Conservation (phyloP, 2,113 vertebrate genomes). For the Sorex fumeus region DNA sequence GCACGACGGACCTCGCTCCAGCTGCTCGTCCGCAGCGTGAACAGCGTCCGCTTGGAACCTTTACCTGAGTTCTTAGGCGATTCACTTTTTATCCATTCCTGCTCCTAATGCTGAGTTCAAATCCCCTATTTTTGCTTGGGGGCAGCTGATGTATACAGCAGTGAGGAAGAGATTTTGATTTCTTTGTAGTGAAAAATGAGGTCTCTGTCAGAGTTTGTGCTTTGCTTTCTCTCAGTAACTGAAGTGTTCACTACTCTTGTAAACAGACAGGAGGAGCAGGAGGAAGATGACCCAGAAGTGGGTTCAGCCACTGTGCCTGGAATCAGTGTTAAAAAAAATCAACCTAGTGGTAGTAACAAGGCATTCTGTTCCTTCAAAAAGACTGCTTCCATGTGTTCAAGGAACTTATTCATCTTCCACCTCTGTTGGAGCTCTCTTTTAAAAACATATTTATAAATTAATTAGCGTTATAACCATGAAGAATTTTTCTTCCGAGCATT, state of each 20-base stretch:
- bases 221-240: conserved; percentile 81
- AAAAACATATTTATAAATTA: conserved; percentile 87
- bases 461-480: conserved; percentile 87
- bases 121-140: conserved; percentile 67
- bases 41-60: conserved; percentile 79
- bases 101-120: conserved; percentile 85
- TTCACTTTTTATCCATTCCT: conserved; percentile 80
- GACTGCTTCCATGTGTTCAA: conserved; percentile 80
- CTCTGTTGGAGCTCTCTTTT: conserved; percentile 85
- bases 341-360: conserved; percentile 80
- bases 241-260: conserved; percentile 78
- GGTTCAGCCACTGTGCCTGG: conserved; percentile 87
- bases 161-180: conserved; percentile 67
- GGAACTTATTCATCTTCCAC: conserved; percentile 77
- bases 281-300: conserved; percentile 73
- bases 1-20: conserved; percentile 81
- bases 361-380: conserved; percentile 81
- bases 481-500: conserved; percentile 88
- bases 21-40: conserved; percentile 80
- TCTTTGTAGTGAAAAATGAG: conserved; percentile 77
- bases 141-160: conserved; percentile 60
- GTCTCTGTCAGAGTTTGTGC: conserved; percentile 78
- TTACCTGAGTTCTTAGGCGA: conserved; percentile 82
- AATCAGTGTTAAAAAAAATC: conserved; percentile 87
- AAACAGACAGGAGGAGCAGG: conserved; percentile 78